These are phyloP conservation scores for Rhineura floridana DNA, from an alignment of 2,113 vertebrate species.

Conservation along the genomic window DNA sequence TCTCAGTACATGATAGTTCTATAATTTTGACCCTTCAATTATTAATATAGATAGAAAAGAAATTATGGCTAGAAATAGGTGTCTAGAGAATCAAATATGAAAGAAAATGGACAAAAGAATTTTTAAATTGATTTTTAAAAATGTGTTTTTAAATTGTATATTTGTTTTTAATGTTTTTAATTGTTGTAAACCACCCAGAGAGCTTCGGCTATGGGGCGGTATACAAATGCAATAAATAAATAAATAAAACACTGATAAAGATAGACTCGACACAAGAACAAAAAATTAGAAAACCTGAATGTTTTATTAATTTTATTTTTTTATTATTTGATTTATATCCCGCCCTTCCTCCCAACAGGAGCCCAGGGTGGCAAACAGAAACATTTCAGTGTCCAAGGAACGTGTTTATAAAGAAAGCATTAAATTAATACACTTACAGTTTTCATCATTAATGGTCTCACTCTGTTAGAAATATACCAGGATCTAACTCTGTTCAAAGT, in stretches of 20 bases:
- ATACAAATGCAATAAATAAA: too few species aligned
- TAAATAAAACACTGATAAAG: too few species aligned
- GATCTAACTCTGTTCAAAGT: not conserved
- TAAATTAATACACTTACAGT: not conserved
- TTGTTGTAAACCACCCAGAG: too few species aligned
- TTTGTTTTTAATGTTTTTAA: too few species aligned
- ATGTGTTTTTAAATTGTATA: too few species aligned
- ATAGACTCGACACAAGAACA: not conserved
- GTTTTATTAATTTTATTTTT: too few species aligned
- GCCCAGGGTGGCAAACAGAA: too few species aligned
- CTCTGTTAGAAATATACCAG: not conserved
- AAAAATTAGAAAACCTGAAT: not conserved
- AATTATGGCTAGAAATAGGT: not conserved
- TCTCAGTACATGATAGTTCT: not conserved
- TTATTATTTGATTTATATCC: too few species aligned
- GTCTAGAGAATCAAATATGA: not conserved
- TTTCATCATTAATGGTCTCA: not conserved
- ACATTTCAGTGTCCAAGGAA: not conserved
- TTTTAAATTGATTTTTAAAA: not conserved
- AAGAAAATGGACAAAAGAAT: not conserved
- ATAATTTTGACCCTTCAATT: not conserved
- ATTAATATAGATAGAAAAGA: not conserved
- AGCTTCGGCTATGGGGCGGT: too few species aligned
- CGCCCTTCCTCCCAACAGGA: too few species aligned
- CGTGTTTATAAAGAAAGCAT: not conserved